Conservation (phyloP, 2,797 vertebrate genomes). For the Oreonectes daqikongensis region DNA sequence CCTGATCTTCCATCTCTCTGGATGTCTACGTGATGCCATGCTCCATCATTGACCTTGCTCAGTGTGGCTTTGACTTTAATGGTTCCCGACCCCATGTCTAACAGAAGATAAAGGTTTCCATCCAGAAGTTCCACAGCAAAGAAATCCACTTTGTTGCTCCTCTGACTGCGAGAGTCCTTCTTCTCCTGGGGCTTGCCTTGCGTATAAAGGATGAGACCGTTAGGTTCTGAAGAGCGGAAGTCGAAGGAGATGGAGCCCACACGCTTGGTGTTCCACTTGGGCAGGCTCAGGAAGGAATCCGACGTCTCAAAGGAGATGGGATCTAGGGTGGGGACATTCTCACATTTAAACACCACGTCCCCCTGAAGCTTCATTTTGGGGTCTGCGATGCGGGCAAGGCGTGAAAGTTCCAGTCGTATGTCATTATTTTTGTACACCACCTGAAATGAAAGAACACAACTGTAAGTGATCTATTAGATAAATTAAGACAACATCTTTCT, state of each 20-base stretch:
- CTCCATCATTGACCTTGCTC: conserved; percentile 95
- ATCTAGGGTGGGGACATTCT: conserved; percentile 94
- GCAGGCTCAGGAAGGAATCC: conserved; percentile 93
- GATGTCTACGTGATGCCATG: conserved; percentile 98
- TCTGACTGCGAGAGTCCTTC: conserved; percentile 89
- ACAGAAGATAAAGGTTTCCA: conserved; percentile 89
- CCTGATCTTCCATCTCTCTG: conserved; percentile 95
- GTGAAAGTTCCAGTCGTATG: conserved; percentile 94
- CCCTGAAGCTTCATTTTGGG: conserved; percentile 99
- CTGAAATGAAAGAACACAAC: conserved; percentile 64
- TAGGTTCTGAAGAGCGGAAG: conserved; percentile 94
- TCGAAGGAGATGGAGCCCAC: conserved; percentile 98
- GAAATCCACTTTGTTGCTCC: conserved; percentile 97
- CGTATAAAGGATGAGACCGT: conserved; percentile 95
- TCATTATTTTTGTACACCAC: conserved; percentile 99
- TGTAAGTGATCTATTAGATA: not conserved
- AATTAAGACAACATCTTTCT: not conserved
- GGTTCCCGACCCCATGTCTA: conserved; percentile 98
- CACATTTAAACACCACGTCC: conserved; percentile 92
- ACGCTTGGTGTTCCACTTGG: conserved; percentile 97
- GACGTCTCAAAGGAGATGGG: conserved; percentile 96
- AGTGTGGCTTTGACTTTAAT: conserved; percentile 97
- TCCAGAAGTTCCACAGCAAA: conserved; percentile 96
- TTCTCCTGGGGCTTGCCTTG: conserved; percentile 94
- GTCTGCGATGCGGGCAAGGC: conserved; percentile 92